A percentile compares a stretch with the other conserved stretches of the same genome.
Evolutionary conservation across 2,797 vertebrate genomes (phyloP).

Genomic region (Neosilurus hyrtlii): DNA sequence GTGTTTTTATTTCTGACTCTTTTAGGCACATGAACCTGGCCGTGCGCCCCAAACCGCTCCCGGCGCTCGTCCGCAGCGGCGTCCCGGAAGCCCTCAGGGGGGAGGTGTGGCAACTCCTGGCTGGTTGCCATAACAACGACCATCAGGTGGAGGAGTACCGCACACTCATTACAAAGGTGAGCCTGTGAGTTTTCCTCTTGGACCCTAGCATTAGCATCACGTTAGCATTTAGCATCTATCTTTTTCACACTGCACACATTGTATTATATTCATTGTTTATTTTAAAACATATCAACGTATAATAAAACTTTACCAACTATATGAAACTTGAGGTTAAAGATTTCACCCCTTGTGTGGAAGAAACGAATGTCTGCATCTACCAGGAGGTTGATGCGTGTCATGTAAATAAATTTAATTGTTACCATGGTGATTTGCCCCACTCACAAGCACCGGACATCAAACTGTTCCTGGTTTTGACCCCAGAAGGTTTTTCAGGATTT

Average conservation of each 20-base stretch:
- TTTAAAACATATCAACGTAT: background rate
- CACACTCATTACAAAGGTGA: conserved; percentile 97
- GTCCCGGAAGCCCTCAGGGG: conserved; percentile 95
- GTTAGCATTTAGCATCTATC: too few relatives aligned
- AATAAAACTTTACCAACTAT: background rate
- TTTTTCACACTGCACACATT: background rate
- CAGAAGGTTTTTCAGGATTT: background rate
- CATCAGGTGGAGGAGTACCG: conserved; percentile 97
- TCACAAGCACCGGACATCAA: background rate
- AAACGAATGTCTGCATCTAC: background rate
- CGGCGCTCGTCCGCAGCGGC: conserved; percentile 88
- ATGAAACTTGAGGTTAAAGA: background rate
- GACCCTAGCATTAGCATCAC: too few relatives aligned
- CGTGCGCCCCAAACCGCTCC: conserved; percentile 88
- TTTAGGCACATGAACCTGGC: conserved; percentile 92
- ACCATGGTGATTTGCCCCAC: background rate
- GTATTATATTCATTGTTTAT: background rate
- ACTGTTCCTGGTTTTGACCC: background rate
- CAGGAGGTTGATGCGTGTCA: background rate
- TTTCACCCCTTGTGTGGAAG: background rate
- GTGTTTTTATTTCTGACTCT: background rate
- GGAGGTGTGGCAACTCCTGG: conserved; percentile 97
- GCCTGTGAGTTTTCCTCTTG: background rate
- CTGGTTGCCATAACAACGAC: conserved; percentile 96
- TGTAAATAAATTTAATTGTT: background rate